Evolutionary conservation across 2,113 vertebrate species (phyloP), one percentile per base, ranked within the genome.

Genomic region (Brachionichthys hirsutus): DNA sequence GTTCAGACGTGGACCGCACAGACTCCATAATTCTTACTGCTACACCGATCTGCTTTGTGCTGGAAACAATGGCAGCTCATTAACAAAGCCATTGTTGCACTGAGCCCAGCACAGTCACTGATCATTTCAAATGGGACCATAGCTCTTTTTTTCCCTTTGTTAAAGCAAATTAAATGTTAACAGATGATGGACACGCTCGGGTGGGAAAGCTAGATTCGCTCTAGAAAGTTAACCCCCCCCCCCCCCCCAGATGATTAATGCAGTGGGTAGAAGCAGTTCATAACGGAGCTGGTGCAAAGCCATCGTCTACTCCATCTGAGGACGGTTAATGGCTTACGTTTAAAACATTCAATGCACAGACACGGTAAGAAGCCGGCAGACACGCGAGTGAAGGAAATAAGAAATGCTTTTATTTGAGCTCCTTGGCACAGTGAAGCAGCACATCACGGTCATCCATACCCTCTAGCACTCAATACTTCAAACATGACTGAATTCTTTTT

Each of bases 331-430:
- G 44, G 53, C 14, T 5, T 1, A 2, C 47, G 2, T 42, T 7
- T 58, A 45, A 13, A 30, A 40, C 22, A 24, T 17, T 1, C 46
- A 22, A 10, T 11, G 44, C 6, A 6, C 9, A 19, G 36, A 42
- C 24, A 11, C 19, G 5, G 36, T 4, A 50, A 67, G 10, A 63
- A 59, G 19, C 6, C 18, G 8, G 24, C 24, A 2, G 10, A 53
- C 51, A 54, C 20, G 13, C 49, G 18, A 24, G 10, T 24, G 49
- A 50, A 10, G 12, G 10, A 72, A 52, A 43, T 76, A 75, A 69
- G 40, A 72, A 69, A 77, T 55, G 38, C 68, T 49, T 88, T 87
- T 88, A 83, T 86, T 87, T 58, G 58, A 68, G 22, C n/a, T 62
- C 51, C 42, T 48, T 49, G 55, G 70, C 73, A 60, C 49, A 70